These are phyloP conservation scores for Eristalis arbustorum DNA, from an alignment of 2,888 invertebrate species.

Conservation along the genomic window DNA sequence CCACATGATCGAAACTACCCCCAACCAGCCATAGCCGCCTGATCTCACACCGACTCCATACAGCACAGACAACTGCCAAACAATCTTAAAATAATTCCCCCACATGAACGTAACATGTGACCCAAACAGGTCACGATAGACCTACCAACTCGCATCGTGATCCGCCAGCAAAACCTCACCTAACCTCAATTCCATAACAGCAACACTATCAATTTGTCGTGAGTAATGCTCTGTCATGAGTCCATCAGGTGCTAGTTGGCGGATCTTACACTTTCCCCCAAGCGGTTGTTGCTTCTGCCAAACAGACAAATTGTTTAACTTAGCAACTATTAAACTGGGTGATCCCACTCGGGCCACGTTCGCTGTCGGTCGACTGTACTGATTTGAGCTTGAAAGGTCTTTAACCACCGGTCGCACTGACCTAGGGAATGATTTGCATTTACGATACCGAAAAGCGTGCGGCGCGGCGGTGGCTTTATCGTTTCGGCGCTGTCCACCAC, in stretches of 20 bases:
- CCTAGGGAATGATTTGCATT: conserved; percentile 19
- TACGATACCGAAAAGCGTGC: not conserved
- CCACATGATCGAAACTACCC: not conserved
- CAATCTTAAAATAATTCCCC: not conserved
- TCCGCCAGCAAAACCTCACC: conserved; percentile 1
- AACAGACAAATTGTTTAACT: not conserved
- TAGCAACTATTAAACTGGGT: conserved; percentile 7
- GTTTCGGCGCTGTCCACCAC: not conserved
- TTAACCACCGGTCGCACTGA: conserved; percentile 14
- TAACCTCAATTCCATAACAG: conserved; percentile 7
- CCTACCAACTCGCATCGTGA: conserved; percentile 13
- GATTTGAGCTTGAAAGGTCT: not conserved
- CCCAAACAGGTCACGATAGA: not conserved
- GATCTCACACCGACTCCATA: not conserved
- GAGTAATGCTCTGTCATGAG: conserved; percentile 6
- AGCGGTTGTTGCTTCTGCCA: not conserved
- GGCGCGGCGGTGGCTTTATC: no score
- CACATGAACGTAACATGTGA: not conserved
- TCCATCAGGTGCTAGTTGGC: conserved; percentile 10
- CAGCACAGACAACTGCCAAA: not conserved
- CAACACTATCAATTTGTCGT: conserved; percentile 1
- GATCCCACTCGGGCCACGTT: not conserved
- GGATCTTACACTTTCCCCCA: conserved; percentile 18
- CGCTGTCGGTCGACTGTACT: not conserved
- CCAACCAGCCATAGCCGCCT: not conserved